Percentiles rank a stretch among this genome's conserved stretches.
These are phyloP conservation scores for Agrotis puta DNA, from an alignment of 2,888 invertebrate genomes.

Conservation along the genomic window DNA sequence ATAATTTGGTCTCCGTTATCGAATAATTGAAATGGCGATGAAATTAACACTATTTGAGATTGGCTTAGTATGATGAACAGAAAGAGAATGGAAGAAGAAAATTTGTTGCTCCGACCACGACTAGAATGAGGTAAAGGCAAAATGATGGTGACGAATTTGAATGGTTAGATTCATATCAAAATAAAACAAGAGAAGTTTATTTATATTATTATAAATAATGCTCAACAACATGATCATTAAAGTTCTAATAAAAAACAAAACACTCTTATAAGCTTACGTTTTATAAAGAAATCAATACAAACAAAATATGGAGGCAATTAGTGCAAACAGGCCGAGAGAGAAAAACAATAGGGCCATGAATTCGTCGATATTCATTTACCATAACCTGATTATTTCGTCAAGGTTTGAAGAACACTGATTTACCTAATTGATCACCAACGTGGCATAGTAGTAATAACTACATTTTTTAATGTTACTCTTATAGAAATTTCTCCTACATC, in stretches of 20 bases:
- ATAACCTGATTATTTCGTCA: background rate
- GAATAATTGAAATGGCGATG: no score
- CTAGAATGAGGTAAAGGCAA: no score
- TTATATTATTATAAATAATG: background rate
- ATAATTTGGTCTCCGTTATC: no score
- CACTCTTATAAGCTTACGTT: conserved; percentile 12
- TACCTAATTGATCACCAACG: background rate
- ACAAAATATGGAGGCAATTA: conserved; percentile 72
- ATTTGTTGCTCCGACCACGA: no score
- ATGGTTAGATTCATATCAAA: no score
- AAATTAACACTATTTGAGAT: no score
- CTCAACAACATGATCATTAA: background rate
- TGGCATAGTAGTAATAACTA: background rate
- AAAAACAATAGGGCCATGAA: conserved; percentile 47
- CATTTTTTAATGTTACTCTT: no score
- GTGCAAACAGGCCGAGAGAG: conserved; percentile 67
- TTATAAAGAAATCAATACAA: conserved; percentile 41
- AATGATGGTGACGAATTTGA: no score
- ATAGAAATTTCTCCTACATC: no score
- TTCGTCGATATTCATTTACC: background rate
- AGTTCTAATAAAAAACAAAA: conserved; percentile 17
- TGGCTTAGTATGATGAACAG: no score
- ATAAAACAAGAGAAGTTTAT: background rate
- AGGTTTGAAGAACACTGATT: background rate
- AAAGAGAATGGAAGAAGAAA: no score